These are phyloP conservation scores for Carduelis carduelis DNA, from an alignment of 2,797 vertebrate species.

Conservation along the genomic window DNA sequence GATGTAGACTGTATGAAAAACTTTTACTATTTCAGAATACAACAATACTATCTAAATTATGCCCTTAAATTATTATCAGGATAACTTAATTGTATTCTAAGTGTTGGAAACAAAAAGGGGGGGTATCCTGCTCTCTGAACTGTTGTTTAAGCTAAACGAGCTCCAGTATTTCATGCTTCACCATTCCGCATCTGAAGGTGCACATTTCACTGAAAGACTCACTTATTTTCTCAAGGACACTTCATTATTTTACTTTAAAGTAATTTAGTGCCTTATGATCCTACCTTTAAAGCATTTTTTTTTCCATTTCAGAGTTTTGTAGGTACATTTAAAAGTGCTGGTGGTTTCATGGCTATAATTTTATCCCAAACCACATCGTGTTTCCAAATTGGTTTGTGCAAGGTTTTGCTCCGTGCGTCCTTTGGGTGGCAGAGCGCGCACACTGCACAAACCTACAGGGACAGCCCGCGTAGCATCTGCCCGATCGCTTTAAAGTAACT, in stretches of 20 bases:
- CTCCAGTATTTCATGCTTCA: background rate
- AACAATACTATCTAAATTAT: background rate
- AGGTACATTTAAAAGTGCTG: background rate
- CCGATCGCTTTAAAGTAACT: background rate
- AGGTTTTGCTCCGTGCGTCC: slow-evolving; percentile 46
- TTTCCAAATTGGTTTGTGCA: background rate
- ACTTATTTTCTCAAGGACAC: background rate
- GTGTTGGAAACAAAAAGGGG: background rate
- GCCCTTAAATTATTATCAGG: background rate
- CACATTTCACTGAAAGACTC: background rate
- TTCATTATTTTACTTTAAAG: background rate
- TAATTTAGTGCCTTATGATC: background rate
- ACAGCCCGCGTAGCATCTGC: background rate
- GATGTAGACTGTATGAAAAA: background rate
- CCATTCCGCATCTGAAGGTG: background rate
- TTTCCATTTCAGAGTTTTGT: background rate
- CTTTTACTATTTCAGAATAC: background rate
- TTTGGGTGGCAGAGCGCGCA: slow-evolving; percentile 69
- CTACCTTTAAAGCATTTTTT: background rate
- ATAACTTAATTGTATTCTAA: background rate
- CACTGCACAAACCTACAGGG: background rate
- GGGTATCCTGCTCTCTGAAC: background rate
- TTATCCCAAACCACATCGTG: background rate
- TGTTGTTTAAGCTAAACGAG: background rate
- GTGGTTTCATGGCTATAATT: background rate